Conservation (phyloP, 2,888 invertebrate species). For the Drosophila nigricruria region DNA sequence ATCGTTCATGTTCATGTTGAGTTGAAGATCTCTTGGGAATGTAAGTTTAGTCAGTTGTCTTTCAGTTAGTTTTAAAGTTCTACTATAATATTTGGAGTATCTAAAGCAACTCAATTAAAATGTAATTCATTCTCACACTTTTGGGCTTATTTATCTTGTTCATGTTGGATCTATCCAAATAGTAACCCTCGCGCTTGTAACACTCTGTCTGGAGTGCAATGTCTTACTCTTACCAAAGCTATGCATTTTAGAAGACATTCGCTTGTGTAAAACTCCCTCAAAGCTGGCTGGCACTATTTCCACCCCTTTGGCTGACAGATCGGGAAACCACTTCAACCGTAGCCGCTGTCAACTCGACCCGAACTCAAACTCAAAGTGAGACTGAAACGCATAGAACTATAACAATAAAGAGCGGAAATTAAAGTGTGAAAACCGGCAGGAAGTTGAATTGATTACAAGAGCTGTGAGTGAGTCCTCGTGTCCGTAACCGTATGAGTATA, state of each 20-base stretch:
- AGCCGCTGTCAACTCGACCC: slow-evolving; percentile 43
- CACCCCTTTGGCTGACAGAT: slow-evolving; percentile 65
- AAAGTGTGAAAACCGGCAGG: slow-evolving; percentile 81
- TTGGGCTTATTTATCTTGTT: too few species aligned
- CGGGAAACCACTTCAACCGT: slow-evolving; percentile 64
- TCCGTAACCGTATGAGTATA: slow-evolving; percentile 10
- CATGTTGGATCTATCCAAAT: too few species aligned
- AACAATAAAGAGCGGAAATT: slow-evolving; percentile 80
- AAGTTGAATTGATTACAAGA: slow-evolving; percentile 77
- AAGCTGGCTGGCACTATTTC: slow-evolving; percentile 37
- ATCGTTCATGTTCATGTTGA: background rate
- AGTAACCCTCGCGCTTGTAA: background rate
- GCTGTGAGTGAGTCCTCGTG: slow-evolving; percentile 12
- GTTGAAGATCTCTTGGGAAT: background rate
- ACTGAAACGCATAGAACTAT: slow-evolving; percentile 61
- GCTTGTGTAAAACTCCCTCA: slow-evolving; percentile 27
- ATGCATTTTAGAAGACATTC: slow-evolving; percentile 38
- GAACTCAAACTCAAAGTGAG: slow-evolving; percentile 44
- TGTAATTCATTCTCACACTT: too few species aligned
- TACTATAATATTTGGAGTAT: too few species aligned
- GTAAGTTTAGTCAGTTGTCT: background rate
- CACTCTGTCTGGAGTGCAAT: background rate
- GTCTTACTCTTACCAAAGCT: slow-evolving; percentile 19
- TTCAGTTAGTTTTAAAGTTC: background rate
- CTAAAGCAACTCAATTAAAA: too few species aligned